Base-by-base conservation (phyloP, 2,113 vertebrate genomes). In the Anas platyrhynchos region DNA sequence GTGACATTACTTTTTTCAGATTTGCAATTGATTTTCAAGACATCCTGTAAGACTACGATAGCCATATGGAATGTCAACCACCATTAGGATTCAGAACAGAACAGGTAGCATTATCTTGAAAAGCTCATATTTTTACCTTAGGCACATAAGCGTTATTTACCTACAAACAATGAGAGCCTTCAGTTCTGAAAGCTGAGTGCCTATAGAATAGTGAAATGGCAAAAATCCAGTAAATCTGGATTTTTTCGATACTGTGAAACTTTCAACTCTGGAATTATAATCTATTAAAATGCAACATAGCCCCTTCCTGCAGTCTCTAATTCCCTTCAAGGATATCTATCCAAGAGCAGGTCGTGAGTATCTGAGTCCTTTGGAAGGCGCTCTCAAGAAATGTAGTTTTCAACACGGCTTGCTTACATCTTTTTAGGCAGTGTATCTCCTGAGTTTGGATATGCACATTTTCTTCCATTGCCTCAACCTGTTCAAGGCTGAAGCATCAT, bases 221-320 rank as follows among this genome's bases (percentile, higher is more conserved):
- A 41, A 3, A 56, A 73, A 86, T 12, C 16, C 23, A 69, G 7
- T 12, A 84, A 84, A n/a, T 27, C 2, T 43, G 41, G 8, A 18
- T 36, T 48, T 22, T 54, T 31, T 9, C 5, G 56, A 32, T 38
- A 18, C 31, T 31, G 27, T n/a, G 41, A 55, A 44, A 58, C 7
- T 0, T 25, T 62, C 23, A 16, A 5, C 9, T 77, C 55, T 55
- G 73, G 69, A 74, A 62, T 34, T 25, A 6, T 17, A 69, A 18
- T 0, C 1, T 4, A n/a, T 27, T 55, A 25, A 62, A 7, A 0
- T 62, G 2, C 0, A 1, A 13, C 13, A 8, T 16, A 23, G 9
- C 31, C 43, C 54, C 21, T 56, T 34, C 43, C 4, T 54, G 13
- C 4, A 48, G 11, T 79, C 59, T 25, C 3, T 0, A 68, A n/a